Conservation (phyloP, 2,888 invertebrate genomes). For the Aphodius sticticus region DNA sequence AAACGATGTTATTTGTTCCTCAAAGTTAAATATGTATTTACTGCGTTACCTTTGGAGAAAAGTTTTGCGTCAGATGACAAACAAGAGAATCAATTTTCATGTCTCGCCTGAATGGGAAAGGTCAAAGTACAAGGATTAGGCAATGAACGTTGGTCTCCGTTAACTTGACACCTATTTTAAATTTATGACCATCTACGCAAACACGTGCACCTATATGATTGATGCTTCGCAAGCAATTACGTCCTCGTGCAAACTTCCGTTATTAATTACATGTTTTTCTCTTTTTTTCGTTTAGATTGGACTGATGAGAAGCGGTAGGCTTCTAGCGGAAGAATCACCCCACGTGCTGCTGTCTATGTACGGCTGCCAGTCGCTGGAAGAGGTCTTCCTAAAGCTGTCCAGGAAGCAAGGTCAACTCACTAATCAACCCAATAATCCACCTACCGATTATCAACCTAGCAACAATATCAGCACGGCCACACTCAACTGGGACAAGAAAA, state of each 20-base stretch:
- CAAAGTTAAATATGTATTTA: too few relatives aligned
- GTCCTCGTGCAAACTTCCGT: background rate
- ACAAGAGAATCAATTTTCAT: conserved; percentile 12
- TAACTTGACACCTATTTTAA: background rate
- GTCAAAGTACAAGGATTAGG: conserved; percentile 18
- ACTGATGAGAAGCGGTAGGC: conserved; percentile 89
- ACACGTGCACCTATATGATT: background rate
- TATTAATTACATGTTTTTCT: background rate
- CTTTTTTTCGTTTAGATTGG: conserved; percentile 75
- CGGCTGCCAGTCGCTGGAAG: conserved; percentile 85
- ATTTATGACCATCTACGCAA: background rate
- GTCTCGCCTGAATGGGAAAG: background rate
- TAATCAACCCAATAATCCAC: conserved; percentile 55
- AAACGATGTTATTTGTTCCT: too few relatives aligned
- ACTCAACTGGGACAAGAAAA: conserved; percentile 82
- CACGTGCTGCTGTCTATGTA: conserved; percentile 84
- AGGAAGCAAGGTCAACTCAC: conserved; percentile 76
- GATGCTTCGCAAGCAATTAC: background rate
- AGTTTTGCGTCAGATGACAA: background rate
- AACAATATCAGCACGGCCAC: conserved; percentile 83
- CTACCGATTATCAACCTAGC: conserved; percentile 64
- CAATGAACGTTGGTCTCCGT: background rate
- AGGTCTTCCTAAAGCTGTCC: conserved; percentile 90
- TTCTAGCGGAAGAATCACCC: conserved; percentile 91
- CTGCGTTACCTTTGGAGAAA: too few relatives aligned